Evolutionary conservation across 2,797 vertebrate species (phyloP), one percentile per base, ranked within the genome.

Genomic region (Eulemur mongoz): DNA sequence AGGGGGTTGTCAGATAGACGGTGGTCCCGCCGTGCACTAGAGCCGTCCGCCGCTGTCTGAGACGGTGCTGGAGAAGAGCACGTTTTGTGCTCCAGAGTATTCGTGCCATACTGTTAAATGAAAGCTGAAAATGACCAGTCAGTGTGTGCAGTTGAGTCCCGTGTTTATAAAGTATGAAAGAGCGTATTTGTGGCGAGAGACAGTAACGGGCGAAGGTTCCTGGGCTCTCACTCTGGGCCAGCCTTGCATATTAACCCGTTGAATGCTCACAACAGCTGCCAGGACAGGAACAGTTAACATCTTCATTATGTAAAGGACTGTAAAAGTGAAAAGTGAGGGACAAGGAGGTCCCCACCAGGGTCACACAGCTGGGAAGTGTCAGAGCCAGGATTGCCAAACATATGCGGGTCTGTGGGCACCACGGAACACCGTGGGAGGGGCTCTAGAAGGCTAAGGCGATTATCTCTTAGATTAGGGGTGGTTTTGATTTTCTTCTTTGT

Each of bases 321-420:
- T 12, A 76, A 76, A 23, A 23, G 45, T 48, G 45, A 73, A 22
- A 10, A 35, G 61, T 15, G 48, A 67, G 54, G 89, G 78, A 8
- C 22, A 22, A n/a, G 20, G 81, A 32, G 54, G 69, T 25, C 67
- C 27, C 63, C 30, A n/a, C n/a, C 18, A 38, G 72, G 45, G 57
- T 25, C 95, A 59, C 48, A 32, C 20, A 27, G 35, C 45, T n/a
- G 67, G 38, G 86, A 15, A 1, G 23, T 11, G 1, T 20, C 2
- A 40, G 48, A 63, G 73, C 50, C 27, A 4, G 35, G 57, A 25
- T 17, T 35, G 52, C n/a, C 4, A 5, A 9, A 30, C 54, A 25
- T 5, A 12, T 17, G 40, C 5, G 0, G 45, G 45, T 30, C 0
- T 4, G 1, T 11, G 73, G 0, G 0, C 8, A 25, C 76, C 0